Evolutionary conservation across 2,888 invertebrate genomes (phyloP).

Genomic region (Calliphora vomitoria): DNA sequence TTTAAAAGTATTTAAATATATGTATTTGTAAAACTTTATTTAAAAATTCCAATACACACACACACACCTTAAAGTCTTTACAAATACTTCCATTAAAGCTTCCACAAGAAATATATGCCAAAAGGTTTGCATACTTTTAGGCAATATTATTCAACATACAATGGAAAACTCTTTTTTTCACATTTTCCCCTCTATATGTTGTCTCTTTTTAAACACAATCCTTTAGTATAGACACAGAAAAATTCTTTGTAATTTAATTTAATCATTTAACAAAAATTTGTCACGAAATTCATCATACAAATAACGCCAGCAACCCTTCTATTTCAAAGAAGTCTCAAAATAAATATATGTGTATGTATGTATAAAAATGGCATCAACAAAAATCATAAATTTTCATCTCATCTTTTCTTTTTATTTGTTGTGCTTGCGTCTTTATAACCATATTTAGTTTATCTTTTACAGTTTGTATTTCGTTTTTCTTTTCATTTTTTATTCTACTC

Average conservation of each 20-base stretch:
- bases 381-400: conserved; percentile 37
- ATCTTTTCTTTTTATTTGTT: conserved; percentile 8
- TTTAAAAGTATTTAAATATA: too few species aligned
- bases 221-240: not conserved
- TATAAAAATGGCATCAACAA: not conserved
- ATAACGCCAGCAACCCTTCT: conserved; percentile 15
- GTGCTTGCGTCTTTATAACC: not conserved
- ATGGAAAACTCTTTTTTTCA: not conserved
- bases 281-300: conserved; percentile 46
- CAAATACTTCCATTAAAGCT: not conserved
- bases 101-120: not conserved
- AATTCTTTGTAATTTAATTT: conserved; percentile 36
- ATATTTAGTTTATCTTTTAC: conserved; percentile 32
- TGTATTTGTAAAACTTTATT: too few species aligned
- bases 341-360: too few species aligned
- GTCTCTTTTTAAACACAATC: not conserved
- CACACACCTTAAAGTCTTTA: not conserved
- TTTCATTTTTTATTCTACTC: not conserved
- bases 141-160: not conserved
- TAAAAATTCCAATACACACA: too few species aligned
- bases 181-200: not conserved
- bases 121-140: not conserved
- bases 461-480: conserved; percentile 5
- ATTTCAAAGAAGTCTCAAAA: not conserved
- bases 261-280: conserved; percentile 33